Evolutionary conservation across 2,797 vertebrate genomes (phyloP), one percentile per base, ranked within the genome.

Genomic region (Danio choprae): DNA sequence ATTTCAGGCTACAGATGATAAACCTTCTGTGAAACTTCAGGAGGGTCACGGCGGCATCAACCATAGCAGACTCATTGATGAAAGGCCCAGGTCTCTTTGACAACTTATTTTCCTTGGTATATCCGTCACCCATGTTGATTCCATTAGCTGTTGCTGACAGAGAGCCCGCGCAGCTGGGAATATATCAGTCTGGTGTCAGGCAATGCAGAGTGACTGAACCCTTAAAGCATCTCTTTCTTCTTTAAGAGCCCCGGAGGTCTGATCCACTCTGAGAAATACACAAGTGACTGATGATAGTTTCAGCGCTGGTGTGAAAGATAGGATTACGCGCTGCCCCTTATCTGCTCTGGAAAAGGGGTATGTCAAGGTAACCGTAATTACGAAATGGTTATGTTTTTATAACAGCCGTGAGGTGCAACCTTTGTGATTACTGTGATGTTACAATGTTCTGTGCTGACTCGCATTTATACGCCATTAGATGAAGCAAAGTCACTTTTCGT

Each of bases 111-210:
- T 90, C 87, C 60, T 82, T 86, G 90, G 89, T 91, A 92, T 93
- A 93, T 94, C 91, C 83, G 87, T 94, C 93, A 94, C 86, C 89
- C 87, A 85, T 85, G 91, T 92, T 94, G 92, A 94, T 92, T 94
- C 92, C 87, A 93, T 94, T 93, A 93, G 90, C 87, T 2, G 75
- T 83, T 86, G 81, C 87, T 93, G 92, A 92, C 91, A 92, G 91
- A 84, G 41, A 89, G 88, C 86, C 86, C 88, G 86, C 84, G 82
- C 74, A 87, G 86, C 85, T 85, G 89, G 85, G 88, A 81, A 90
- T 88, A 88, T 88, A 92, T 92, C 91, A 88, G 89, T 89, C 89
- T 88, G 76, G 84, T 84, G 89, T 91, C 87, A 89, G 83, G 88
- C 81, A 84, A 86, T 85, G 64, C 81, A 84, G 79, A 86, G 64